A percentile compares a stretch with the other conserved stretches of the same genome.
phyloP scores from a whole-genome alignment of 2,888 invertebrate species.

The Candidula unifasciata region DNA sequence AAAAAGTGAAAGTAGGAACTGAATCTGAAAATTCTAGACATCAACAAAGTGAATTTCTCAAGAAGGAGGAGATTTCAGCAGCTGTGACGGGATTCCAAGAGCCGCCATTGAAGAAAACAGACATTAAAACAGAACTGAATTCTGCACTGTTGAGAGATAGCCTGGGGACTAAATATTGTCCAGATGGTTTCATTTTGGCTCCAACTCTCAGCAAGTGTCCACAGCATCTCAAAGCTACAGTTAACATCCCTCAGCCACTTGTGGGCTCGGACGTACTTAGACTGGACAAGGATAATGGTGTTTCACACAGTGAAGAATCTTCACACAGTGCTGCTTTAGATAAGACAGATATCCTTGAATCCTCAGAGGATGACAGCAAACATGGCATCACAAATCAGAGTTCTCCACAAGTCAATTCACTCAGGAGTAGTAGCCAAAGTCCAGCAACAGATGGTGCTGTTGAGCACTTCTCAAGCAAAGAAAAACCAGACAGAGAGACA shows the following conservation, averaged over 20 bases:
- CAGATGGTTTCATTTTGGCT: conserved; percentile 50
- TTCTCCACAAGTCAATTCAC: neutral
- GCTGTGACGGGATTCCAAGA: neutral
- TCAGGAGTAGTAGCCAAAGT: conserved; percentile 7
- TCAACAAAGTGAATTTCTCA: neutral
- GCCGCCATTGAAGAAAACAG: neutral
- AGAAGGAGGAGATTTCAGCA: neutral
- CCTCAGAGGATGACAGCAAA: neutral
- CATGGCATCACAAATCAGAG: neutral
- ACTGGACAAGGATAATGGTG: neutral
- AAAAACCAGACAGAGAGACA: neutral
- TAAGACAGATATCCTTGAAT: neutral
- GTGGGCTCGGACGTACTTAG: neutral
- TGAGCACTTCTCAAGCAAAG: neutral
- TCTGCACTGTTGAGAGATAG: conserved; percentile 32
- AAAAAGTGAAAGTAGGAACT: neutral
- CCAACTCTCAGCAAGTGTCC: conserved; percentile 49
- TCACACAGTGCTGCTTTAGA: neutral
- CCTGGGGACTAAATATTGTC: conserved; percentile 45
- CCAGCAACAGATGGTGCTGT: neutral
- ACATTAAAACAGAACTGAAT: conserved; percentile 5
- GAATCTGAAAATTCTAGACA: neutral
- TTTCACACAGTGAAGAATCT: neutral
- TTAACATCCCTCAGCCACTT: conserved; percentile 9
- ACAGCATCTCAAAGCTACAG: conserved; percentile 42